Evolutionary conservation across 2,888 invertebrate species (phyloP).

Genomic region (Abscondita cerata): DNA sequence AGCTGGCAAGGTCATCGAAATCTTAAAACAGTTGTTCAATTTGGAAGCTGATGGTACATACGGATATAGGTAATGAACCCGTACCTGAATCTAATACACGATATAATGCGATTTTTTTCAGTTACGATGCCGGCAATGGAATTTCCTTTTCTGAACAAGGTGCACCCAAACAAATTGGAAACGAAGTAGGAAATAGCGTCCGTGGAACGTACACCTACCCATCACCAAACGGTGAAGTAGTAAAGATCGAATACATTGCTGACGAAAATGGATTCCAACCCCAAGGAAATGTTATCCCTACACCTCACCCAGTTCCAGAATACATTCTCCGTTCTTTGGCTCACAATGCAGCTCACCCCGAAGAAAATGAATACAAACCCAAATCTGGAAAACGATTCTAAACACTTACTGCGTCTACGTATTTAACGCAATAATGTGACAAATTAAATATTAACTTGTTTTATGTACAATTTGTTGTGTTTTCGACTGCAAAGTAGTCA

Average conservation of each 20-base stretch:
- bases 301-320: conserved; percentile 71
- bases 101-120: conserved; percentile 43
- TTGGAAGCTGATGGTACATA: conserved; percentile 63
- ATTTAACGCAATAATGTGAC: conserved; percentile 24
- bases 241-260: conserved; percentile 67
- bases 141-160: conserved; percentile 68
- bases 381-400: conserved; percentile 19
- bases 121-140: conserved; percentile 69
- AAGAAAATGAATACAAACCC: conserved; percentile 18
- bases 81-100: neutral
- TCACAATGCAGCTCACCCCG: conserved; percentile 68
- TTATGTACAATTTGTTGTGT: conserved; percentile 18
- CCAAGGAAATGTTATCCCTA: conserved; percentile 59
- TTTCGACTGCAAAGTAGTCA: conserved; percentile 34
- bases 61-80: conserved; percentile 57
- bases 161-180: conserved; percentile 51
- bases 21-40: conserved; percentile 56
- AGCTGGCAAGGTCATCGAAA: conserved; percentile 48
- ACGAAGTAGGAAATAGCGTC: conserved; percentile 57
- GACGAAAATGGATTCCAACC: conserved; percentile 76
- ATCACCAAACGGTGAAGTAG: conserved; percentile 68
- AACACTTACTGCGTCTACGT: too few relatives aligned
- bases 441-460: conserved; percentile 26
- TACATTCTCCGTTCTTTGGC: conserved; percentile 74
- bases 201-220: conserved; percentile 65